Base-by-base conservation (phyloP, 2,888 invertebrate genomes). In the Ecdyonurus torrentis region DNA sequence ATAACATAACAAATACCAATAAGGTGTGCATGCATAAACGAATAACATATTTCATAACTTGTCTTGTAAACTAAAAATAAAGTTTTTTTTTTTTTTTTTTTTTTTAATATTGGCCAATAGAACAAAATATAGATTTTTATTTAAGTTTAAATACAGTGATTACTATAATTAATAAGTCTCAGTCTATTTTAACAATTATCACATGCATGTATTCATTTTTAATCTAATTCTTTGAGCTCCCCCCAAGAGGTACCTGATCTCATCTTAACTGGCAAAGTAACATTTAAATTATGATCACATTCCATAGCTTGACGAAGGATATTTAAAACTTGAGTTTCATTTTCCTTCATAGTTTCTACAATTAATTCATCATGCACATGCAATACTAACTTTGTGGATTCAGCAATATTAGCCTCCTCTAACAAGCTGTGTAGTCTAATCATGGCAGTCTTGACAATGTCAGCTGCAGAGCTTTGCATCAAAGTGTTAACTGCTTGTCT, bases 281-380 rank as follows among this genome's bases (percentile, higher is more conserved):
- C 87, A 61, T 79, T 80, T 24, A 95, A 75, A 64, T 78, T 75
- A 3, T 86, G 81, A 18, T 87, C 84, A 63, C 80, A 78, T 73
- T 94, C 92, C 95, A 97, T 95, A 23, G 82, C 81, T 55, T 81
- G 74, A 70, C 86, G 87, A 18, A 97, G 74, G 60, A 87, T 78
- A 64, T 73, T 74, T 0, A 83, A 81, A 60, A 88, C 82, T 67
- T 76, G 73, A 18, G 75, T 71, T 55, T 84, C 73, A 69, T 83
- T 79, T 2, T 78, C 74, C 63, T 78, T 73, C 10, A 82, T 69
- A 66, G 82, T 83, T 80, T 99, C 96, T 72, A 91, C 96, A 25
- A 99, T 83, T 1, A 99, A 79, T 78, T 99, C 99, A 75, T 99
- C 98, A 73, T 99, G 98, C 69, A 99, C 79, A 74, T 97, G 95